These are phyloP conservation scores for Hypocryptadius cinnamomeus DNA, from an alignment of 2,113 vertebrate species.

Conservation along the genomic window DNA sequence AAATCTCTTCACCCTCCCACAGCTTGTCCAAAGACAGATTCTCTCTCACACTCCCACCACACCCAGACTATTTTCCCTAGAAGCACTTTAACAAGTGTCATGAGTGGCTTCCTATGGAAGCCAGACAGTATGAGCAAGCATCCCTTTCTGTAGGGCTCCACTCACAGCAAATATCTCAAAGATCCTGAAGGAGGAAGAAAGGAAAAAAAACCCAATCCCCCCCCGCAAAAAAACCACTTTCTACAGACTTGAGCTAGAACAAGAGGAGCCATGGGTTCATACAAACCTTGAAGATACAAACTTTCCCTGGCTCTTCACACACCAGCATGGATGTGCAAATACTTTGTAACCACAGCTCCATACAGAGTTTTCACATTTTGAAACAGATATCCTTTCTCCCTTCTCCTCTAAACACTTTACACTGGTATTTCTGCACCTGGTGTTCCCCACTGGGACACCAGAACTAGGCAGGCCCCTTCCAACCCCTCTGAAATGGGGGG, in stretches of 20 bases:
- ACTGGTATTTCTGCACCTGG: not conserved
- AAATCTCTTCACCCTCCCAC: not conserved
- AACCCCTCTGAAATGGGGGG: not conserved
- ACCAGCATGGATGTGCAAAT: not conserved
- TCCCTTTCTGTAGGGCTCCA: not conserved
- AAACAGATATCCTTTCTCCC: not conserved
- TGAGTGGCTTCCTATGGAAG: not conserved
- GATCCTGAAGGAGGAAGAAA: not conserved
- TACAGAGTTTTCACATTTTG: not conserved
- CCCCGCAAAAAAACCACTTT: not conserved
- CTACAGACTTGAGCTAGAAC: not conserved
- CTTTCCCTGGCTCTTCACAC: not conserved
- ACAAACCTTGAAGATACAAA: not conserved
- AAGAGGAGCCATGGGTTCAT: not conserved
- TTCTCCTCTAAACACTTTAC: not conserved
- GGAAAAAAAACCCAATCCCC: not conserved
- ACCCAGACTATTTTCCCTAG: not conserved
- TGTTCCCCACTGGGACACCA: not conserved
- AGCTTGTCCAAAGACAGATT: not conserved
- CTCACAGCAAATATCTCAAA: not conserved
- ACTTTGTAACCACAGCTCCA: not conserved
- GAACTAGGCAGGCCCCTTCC: not conserved
- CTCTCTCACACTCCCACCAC: not conserved
- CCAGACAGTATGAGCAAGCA: not conserved
- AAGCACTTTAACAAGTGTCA: not conserved